Evolutionary conservation across 1,140 invertebrate genomes (phyloP), one percentile per base, ranked within the genome.

Genomic region (Polypedilum pembai): DNA sequence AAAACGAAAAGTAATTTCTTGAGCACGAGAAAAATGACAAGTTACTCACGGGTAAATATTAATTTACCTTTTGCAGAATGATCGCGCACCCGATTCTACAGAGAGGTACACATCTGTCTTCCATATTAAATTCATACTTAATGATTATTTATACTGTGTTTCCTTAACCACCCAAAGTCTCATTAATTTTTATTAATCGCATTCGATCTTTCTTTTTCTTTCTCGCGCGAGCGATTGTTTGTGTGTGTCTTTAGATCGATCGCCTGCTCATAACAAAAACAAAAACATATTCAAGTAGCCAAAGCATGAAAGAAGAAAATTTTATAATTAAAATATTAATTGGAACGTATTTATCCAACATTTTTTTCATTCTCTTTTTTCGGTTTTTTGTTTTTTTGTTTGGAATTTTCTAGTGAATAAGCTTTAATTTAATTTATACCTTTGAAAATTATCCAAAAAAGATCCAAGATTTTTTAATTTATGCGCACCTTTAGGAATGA

Each of bases 251-350:
- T 56, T 56, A 56, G 45, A 56, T 33, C 24, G 24, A 33, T 33
- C 24, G 24, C 5, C 5, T 33, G 24, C 24, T 33, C 5, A 33
- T 5, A 5, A 33, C 24, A 33, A 33, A 33, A 33, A 33, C 1
- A 5, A 33, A 33, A 33, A 33, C 24, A 33, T 33, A 33, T 33
- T 33, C 24, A 33, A 33, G 24, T 17, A 56, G 45, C 45, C 10
- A 56, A 56, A 17, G 3, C 1, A 56, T 2, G 45, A 15, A 56
- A 17, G 8, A 69, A 20, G 8, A 69, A 69, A 69, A 18, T 69
- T 69, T 21, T 69, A 10, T 69, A 69, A 69, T 69, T 69, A 69
- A 69, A 69, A 20, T 69, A 69, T 69, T 69, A 69, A 69, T 69
- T 69, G 65, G 65, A n/a, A 69, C 18, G 17, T 18, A 69, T 69